phyloP scores from a whole-genome alignment of 2,797 vertebrate species.

The Scleropages formosus region DNA sequence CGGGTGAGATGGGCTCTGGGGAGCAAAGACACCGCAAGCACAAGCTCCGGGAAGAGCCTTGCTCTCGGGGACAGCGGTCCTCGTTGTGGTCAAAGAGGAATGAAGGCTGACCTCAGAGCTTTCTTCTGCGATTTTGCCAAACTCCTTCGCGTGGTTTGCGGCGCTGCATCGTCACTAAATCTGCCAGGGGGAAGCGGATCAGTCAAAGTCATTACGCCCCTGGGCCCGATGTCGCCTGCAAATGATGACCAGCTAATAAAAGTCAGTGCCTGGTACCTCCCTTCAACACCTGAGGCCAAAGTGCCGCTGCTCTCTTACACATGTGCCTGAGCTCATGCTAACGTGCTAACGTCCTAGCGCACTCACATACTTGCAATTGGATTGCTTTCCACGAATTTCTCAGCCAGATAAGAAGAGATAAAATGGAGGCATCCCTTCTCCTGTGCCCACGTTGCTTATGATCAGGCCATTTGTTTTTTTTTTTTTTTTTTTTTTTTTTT shows the following conservation, averaged over 20 bases:
- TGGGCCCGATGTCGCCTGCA: not conserved
- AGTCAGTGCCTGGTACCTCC: no score
- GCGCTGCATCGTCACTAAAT: not conserved
- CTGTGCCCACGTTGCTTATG: not conserved
- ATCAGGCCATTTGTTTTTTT: no score
- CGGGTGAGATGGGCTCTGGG: not conserved
- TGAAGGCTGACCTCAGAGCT: no score
- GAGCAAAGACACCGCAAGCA: not conserved
- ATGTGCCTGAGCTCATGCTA: not conserved
- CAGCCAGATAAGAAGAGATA: no score
- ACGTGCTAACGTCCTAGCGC: not conserved
- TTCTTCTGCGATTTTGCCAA: no score
- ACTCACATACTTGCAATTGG: not conserved
- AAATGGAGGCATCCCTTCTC: not conserved
- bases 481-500: no score
- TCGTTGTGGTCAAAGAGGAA: no score
- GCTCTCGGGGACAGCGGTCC: not conserved
- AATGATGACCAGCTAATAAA: not conserved
- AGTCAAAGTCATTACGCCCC: not conserved
- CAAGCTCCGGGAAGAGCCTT: no score
- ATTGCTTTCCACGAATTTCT: not conserved
- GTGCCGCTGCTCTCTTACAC: not conserved
- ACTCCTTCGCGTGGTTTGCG: not conserved
- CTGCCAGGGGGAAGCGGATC: conserved; percentile 3
- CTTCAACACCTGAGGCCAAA: not conserved